Conservation (phyloP, 2,797 vertebrate genomes). For the Valencia hispanica region DNA sequence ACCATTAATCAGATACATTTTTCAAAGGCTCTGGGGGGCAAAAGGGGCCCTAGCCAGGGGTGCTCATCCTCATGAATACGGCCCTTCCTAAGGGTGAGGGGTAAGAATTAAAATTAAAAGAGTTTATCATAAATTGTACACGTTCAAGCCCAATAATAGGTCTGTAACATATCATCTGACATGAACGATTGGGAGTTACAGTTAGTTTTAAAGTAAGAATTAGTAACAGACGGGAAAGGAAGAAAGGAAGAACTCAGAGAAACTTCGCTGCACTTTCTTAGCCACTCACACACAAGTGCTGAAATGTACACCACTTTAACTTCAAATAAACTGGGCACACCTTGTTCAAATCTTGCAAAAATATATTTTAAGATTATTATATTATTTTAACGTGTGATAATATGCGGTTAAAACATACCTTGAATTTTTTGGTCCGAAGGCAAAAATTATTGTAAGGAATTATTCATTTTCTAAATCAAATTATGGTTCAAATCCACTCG, state of each 20-base stretch:
- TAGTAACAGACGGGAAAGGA: neutral
- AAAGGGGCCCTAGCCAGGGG: neutral
- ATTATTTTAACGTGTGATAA: constrained; percentile 24
- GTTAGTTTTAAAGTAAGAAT: neutral
- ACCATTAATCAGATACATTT: neutral
- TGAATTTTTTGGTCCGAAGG: constrained; percentile 50
- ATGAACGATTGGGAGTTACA: constrained; percentile 2
- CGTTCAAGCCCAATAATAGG: constrained; percentile 14
- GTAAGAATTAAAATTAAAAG: neutral
- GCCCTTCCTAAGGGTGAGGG: neutral
- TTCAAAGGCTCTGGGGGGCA: neutral
- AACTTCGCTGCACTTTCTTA: neutral
- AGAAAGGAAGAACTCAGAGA: constrained; percentile 4
- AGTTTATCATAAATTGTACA: neutral
- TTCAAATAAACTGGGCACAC: constrained; percentile 26
- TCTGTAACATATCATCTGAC: constrained; percentile 11
- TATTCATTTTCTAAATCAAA: constrained; percentile 56
- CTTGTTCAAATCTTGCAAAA: constrained; percentile 10
- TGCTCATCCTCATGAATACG: neutral
- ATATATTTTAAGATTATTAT: constrained; percentile 16
- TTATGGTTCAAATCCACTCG: constrained; percentile 51
- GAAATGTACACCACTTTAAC: constrained; percentile 24
- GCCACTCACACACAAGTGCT: constrained; percentile 16
- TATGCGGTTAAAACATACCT: constrained; percentile 58
- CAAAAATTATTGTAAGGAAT: constrained; percentile 56